phyloP scores from a whole-genome alignment of 2,113 vertebrate species.

The Motacilla alba region DNA sequence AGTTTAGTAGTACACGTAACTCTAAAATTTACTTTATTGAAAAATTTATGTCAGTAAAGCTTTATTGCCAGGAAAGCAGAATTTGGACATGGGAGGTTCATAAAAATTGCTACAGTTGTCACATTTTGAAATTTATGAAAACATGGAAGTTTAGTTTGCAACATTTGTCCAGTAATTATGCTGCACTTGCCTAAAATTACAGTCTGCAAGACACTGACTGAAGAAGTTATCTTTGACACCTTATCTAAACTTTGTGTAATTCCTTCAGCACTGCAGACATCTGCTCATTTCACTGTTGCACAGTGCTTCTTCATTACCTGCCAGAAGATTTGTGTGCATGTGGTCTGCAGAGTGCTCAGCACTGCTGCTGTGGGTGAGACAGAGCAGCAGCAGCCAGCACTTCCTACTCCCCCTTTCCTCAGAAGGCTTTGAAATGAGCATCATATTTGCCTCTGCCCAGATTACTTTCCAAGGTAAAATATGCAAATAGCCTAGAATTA shows the following conservation, averaged over 20 bases:
- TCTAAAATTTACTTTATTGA: neutral
- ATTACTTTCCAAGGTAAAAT: neutral
- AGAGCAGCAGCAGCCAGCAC: neutral
- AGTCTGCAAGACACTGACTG: neutral
- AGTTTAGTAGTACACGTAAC: neutral
- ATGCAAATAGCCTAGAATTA: constrained; percentile 22
- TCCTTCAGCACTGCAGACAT: neutral
- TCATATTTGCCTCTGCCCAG: neutral
- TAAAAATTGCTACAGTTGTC: neutral
- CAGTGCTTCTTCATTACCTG: neutral
- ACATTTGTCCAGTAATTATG: neutral
- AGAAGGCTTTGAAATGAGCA: neutral
- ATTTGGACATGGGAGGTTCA: neutral
- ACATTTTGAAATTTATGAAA: neutral
- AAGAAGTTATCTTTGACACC: constrained; percentile 7
- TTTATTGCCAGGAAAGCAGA: neutral
- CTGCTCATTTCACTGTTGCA: neutral
- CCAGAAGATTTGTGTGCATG: neutral
- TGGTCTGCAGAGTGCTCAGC: neutral
- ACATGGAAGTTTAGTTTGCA: neutral
- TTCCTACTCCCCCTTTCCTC: neutral
- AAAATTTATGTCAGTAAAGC: neutral
- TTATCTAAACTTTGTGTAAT: neutral
- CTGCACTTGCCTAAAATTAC: neutral
- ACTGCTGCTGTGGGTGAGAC: neutral